Percentiles rank a stretch among this genome's conserved stretches.
phyloP scores from a whole-genome alignment of 1,140 invertebrate species.

The Bombus ignitus region DNA sequence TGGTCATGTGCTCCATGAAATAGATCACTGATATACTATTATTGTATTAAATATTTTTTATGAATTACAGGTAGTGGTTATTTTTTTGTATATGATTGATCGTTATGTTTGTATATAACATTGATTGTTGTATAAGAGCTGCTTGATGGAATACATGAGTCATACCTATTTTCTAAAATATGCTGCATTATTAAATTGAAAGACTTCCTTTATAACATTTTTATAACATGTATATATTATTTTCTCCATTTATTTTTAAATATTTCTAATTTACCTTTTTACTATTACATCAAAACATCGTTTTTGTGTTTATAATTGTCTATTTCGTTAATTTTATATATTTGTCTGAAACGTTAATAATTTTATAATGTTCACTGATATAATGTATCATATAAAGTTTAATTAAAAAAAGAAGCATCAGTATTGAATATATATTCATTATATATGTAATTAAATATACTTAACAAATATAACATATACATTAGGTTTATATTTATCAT shows the following conservation, averaged over 20 bases:
- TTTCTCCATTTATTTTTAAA: conserved; percentile 21
- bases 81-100: conserved; percentile 74
- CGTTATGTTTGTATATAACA: conserved; percentile 68
- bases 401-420: conserved; percentile 27
- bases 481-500: conserved; percentile 5
- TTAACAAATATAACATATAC: conserved; percentile 13
- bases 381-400: conserved; percentile 14
- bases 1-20: conserved; percentile 41
- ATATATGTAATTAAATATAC: conserved; percentile 15
- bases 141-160: conserved; percentile 69
- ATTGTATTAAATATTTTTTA: conserved; percentile 71
- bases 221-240: not conserved
- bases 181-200: conserved; percentile 38
- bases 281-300: not conserved
- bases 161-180: conserved; percentile 68
- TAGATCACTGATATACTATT: conserved; percentile 25
- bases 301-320: conserved; percentile 6
- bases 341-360: not conserved
- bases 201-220: conserved; percentile 19
- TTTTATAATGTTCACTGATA: not conserved
- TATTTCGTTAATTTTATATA: not conserved
- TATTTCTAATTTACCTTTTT: not conserved
- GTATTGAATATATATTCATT: conserved; percentile 47
- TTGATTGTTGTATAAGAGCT: conserved; percentile 67
- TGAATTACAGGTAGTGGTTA: conserved; percentile 68